These are phyloP conservation scores for Hylaea fasciaria DNA, from an alignment of 2,888 invertebrate species.

Conservation along the genomic window DNA sequence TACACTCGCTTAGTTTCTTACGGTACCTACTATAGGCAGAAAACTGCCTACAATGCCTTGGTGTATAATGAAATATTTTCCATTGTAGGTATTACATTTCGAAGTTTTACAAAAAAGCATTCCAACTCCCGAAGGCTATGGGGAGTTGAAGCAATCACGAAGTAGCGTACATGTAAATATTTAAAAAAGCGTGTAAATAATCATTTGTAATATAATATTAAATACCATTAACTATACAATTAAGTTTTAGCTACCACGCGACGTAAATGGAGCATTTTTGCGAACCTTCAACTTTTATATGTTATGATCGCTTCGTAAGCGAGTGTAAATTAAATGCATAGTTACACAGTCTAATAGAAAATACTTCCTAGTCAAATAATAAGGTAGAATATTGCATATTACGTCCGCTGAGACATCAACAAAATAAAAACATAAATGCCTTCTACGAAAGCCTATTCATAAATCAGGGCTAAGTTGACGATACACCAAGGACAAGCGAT, in stretches of 20 bases:
- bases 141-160: constrained; percentile 5
- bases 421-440: neutral
- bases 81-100: no score
- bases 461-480: constrained; percentile 1
- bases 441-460: neutral
- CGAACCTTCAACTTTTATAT: neutral
- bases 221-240: no score
- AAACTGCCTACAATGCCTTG: no score
- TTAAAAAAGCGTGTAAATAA: neutral
- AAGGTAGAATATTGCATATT: no score
- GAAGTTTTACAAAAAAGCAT: constrained; percentile 2
- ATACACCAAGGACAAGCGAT: neutral
- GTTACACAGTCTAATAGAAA: no score
- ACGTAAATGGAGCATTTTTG: constrained; percentile 11
- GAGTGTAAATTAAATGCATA: no score
- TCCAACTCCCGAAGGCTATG: constrained; percentile 15
- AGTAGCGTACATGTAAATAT: neutral
- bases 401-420: no score
- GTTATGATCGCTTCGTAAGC: no score
- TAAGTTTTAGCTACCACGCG: neutral
- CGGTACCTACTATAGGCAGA: no score
- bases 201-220: neutral
- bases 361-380: no score
- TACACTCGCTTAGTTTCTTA: no score
- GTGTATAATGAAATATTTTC: no score